Conservation (phyloP, 53 echinoderm and acorn worm genomes). For the Glandiceps talaboti region DNA sequence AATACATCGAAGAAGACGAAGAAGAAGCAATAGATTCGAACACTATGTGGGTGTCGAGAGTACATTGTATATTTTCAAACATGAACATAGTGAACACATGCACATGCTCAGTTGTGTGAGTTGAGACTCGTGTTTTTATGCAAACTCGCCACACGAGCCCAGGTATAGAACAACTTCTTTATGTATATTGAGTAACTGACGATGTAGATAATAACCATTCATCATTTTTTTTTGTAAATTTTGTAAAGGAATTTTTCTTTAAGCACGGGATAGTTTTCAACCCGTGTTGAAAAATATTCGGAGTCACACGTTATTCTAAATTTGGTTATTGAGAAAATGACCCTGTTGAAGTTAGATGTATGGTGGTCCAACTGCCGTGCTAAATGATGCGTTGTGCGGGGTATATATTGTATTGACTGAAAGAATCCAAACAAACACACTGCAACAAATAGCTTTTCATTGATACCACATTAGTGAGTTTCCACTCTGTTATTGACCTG, state of each 20-base stretch:
- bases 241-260: not conserved
- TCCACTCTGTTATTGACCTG: slow-evolving; percentile 1
- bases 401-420: not conserved
- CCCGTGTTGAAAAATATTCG: not conserved
- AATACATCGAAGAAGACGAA: no score
- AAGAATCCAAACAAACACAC: not conserved
- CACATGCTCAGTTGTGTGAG: no score
- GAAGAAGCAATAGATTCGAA: no score
- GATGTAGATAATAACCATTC: no score
- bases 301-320: not conserved
- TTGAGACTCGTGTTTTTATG: no score
- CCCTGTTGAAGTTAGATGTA: not conserved
- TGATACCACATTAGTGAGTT: not conserved
- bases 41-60: no score
- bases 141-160: no score
- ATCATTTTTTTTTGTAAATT: not conserved
- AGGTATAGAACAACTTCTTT: no score
- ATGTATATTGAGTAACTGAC: not conserved
- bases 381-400: not conserved
- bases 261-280: not conserved
- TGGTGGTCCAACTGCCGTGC: not conserved
- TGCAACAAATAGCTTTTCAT: not conserved
- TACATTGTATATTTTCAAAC: no score
- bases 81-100: no score
- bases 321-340: not conserved